Base-by-base conservation (phyloP, 1,140 invertebrate species). In the Hyphantria cunea region DNA sequence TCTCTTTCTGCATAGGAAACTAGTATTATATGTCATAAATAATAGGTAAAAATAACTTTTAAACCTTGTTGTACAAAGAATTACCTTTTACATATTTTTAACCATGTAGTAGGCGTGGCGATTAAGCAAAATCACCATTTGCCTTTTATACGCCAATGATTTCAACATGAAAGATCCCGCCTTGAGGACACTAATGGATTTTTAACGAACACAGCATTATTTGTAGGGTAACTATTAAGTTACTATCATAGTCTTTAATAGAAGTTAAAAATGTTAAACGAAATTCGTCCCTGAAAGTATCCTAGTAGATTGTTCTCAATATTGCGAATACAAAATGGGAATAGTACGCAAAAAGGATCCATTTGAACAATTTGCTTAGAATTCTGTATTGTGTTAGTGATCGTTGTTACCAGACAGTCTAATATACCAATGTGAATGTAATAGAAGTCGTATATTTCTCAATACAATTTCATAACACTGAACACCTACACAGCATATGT, bases 351-450 rank as follows among this genome's bases (percentile, higher is more conserved):
- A 71, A 54, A 14, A 59, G 70, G 70, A 65, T 55, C 68, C 70
- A 59, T 64, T 78, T 31, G 37, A 60, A 66, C 72, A 70, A 76
- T 80, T 82, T 80, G 73, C 64, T 76, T 76, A 74, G 77, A 73
- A 74, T 75, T 67, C 59, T 59, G 70, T 74, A 74, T 76, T 75
- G 68, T 69, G 60, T 59, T 52, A 49, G 33, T 70, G 61, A 55
- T 70, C 65, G 50, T 47, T 55, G 50, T 32, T 60, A 64, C 69
- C 56, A 33, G 6, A 13, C 14, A 12, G 54, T 15, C 12, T 47
- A 37, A 56, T 47, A 32, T 55, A 45, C 42, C 42, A 54, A 39
- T 37, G 34, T 37, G 39, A 15, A 12, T 6, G 11, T 32, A 13
- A 15, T 51, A 45, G 41, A n/a, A 11, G 11, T 11, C 7, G 8